Conservation (phyloP, 1,140 invertebrate species). For the Danaus plexippus region DNA sequence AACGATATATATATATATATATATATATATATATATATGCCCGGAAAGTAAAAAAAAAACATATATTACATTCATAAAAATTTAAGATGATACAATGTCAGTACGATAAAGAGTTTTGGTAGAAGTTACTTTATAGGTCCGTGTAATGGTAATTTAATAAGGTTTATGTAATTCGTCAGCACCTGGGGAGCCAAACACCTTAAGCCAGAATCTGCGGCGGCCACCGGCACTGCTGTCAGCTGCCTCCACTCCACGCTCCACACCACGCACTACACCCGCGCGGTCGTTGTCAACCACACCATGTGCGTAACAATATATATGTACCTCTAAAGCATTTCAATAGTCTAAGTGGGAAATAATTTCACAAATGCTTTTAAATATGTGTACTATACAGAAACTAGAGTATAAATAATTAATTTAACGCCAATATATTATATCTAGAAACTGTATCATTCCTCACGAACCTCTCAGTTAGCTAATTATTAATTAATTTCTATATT, state of each 20-base stretch:
- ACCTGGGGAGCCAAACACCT: constrained; percentile 85
- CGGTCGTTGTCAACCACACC: constrained; percentile 75
- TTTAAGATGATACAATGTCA: no score
- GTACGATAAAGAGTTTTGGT: no score
- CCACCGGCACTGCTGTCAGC: constrained; percentile 77
- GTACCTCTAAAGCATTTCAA: no score
- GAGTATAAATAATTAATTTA: constrained; percentile 3
- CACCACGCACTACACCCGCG: constrained; percentile 79
- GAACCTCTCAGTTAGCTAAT: not conserved
- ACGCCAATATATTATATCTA: not conserved
- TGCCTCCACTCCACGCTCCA: constrained; percentile 80
- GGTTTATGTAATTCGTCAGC: constrained; percentile 63
- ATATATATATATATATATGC: not conserved
- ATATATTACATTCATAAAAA: no score
- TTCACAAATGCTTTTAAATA: no score
- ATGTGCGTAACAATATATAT: constrained; percentile 19
- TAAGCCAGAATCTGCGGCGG: constrained; percentile 77
- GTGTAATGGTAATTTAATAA: no score
- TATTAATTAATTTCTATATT: no score
- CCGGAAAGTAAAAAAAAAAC: no score
- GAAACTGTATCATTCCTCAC: not conserved
- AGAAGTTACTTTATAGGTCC: no score
- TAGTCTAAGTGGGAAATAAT: no score
- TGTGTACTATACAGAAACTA: no score
- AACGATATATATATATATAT: constrained; percentile 4